Base-by-base conservation (phyloP, 2,797 vertebrate species). In the Hydrocynus forskahlii region DNA sequence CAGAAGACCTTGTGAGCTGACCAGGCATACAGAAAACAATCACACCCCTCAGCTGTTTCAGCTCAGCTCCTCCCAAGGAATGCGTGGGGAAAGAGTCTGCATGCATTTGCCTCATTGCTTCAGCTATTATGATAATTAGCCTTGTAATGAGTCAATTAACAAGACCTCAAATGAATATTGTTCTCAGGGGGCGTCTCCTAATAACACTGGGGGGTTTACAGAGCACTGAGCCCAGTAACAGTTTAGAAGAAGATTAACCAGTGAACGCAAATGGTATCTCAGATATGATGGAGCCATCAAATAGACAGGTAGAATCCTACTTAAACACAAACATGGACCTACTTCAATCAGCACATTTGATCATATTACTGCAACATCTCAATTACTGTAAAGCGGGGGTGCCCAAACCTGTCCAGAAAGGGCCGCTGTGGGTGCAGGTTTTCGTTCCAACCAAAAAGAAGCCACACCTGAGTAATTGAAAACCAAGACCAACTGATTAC, bases 111-210 rank as follows among this genome's bases (percentile, higher is more conserved):
- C 43, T 60, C 55, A 62, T 69, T 73, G 78, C 8, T 73, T 55
- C 35, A 73, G n/a, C n/a, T 80, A 9, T 54, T 69, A 21, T 29
- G 38, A 63, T 52, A 2, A 29, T 70, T 76, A 76, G 59, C 21
- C 2, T 35, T 43, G 57, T 81, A 81, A 81, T 71, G 16, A 81
- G 17, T 63, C 21, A 55, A 64, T 70, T 81, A 76, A 63, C n/a
- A 70, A 40, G 23, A 45, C 23, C 16, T 73, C 10, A 50, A 74
- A 68, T 55, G 50, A 68, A 69, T 10, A 19, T 40, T 76, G 64
- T 50, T 69, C 66, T 71, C 17, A 40, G 50, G n/a, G 17, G 43
- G 19, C 4, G 8, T 70, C n/a, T 76, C 25, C 43, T 43, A n/a
- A 60, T 75, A 63, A 0, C 29, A 63, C 16, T 52, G 17, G 21